These are phyloP conservation scores for Xyrauchen texanus DNA, from an alignment of 2,113 vertebrate genomes.

Conservation along the genomic window DNA sequence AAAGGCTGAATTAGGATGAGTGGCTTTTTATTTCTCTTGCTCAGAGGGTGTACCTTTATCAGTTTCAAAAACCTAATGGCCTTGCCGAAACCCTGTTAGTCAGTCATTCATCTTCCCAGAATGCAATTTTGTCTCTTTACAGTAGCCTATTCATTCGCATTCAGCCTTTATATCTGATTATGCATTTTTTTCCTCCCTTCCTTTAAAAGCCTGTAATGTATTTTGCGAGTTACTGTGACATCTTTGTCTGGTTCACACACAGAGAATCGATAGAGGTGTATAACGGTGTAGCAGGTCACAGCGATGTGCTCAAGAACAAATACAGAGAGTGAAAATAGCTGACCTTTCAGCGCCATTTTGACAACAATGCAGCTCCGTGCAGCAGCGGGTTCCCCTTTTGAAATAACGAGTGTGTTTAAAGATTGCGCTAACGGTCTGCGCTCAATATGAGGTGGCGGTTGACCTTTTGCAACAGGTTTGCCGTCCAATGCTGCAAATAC, in stretches of 20 bases:
- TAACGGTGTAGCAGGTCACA: slow-evolving; percentile 1
- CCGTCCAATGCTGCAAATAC: slow-evolving; percentile 30
- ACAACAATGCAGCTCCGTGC: slow-evolving; percentile 32
- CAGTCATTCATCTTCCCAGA: slow-evolving; percentile 2
- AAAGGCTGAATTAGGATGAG: background rate
- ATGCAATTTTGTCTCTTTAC: slow-evolving; percentile 1
- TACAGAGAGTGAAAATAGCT: slow-evolving; percentile 11
- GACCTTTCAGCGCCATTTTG: slow-evolving; percentile 37
- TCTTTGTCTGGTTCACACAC: slow-evolving; percentile 14
- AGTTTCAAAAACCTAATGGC: background rate
- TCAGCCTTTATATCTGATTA: slow-evolving; percentile 28
- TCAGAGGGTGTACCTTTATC: background rate
- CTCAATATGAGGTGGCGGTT: slow-evolving; percentile 48
- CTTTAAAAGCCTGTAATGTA: slow-evolving; percentile 20
- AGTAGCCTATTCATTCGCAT: background rate
- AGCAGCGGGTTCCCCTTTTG: slow-evolving; percentile 44
- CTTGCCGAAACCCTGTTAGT: background rate
- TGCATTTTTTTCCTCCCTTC: background rate
- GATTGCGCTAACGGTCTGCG: slow-evolving; percentile 45
- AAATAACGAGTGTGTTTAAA: slow-evolving; percentile 51
- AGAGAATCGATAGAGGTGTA: slow-evolving; percentile 29
- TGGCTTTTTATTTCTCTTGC: background rate
- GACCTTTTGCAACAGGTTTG: slow-evolving; percentile 48
- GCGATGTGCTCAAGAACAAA: slow-evolving; percentile 26
- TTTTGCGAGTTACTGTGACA: slow-evolving; percentile 10